Evolutionary conservation across 2,888 invertebrate species (phyloP), one percentile per base, ranked within the genome.

Genomic region (Agriopis marginaria): DNA sequence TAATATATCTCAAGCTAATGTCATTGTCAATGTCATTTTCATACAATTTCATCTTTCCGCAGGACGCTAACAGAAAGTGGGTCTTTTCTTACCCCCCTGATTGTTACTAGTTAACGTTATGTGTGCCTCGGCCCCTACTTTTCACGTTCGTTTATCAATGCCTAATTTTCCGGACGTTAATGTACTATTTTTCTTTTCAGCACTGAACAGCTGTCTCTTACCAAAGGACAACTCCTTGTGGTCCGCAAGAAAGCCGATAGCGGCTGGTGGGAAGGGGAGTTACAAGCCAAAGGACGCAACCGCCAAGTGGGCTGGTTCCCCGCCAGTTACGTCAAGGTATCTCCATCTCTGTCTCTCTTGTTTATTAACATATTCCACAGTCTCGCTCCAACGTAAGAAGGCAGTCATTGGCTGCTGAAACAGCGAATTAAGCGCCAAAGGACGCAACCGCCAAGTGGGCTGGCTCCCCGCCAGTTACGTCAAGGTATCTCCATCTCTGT

Each of bases 381-480:
- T 23, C 51, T 23, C 11, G 23, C 51, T 51, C 51, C 23, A 51
- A 51, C 96, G 98, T 32, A 99, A 99, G 93, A 99, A 99, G 87
- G 98, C 98, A 0, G 97, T 98, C 79, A 98, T 98, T 59, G 99
- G 99, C 23, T 99, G 99, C 99, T 99, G 99, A 99, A 99, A 99
- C 93, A 99, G 99, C 0, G 99, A 99, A 90, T 91, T 99, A 54
- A 99, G 99, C 93, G 99, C 96, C 3, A 96, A 97, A 83, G 98
- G 99, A 0, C 96, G 98, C 80, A 98, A 98, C 86, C 94, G 98
- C 47, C 98, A 99, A 90, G 96, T 99, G 47, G 99, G 99, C 3
- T 99, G 99, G 99, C 99, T 99, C 93, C 99, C 99, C 0, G 99
- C 99, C 40, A 98, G 98, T 72, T 99, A 99, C 86, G 99, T 99